Base-by-base conservation (phyloP, 35 echinoderm and acorn worm genomes). In the Anneissia japonica region DNA sequence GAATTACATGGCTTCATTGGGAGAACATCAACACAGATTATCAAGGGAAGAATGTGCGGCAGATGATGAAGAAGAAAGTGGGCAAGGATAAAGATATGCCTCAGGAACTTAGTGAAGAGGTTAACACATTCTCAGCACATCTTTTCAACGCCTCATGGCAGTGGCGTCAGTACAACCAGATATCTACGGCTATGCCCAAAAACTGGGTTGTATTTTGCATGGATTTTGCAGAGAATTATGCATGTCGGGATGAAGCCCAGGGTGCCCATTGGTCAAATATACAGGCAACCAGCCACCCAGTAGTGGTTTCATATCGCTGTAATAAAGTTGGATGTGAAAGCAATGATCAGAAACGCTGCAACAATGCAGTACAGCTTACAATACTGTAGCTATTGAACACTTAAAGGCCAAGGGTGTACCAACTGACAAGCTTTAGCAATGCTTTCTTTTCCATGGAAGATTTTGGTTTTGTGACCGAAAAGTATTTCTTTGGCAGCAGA, bases 401-500 rank as follows among this genome's bases (percentile, higher is more conserved):
- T 75, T 87, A 32, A 26, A 51, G 32, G 38, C 9, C 4, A 34
- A 46, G 32, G 40, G 75, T 32, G 45, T 87, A 43, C 38, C 30
- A 41, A 87, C 79, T 37, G 39, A 39, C 46, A 13, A 79, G 51
- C 37, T 93, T 93, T 37, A 16, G 6, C 3, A 83, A 91, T 81
- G 77, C 72, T 32, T 85, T 40, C 23, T 46, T 72, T 56, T 32
- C 38, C 9, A 31, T 26, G 12, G 34, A 88, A n/a, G 91, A 93
- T 29, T 80, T 89, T 39, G 80, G 85, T 17, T 82, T 88, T 46
- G 23, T 34, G 19, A 76, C 38, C 55, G 91, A 93, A 45, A 88
- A 85, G 33, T 82, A 93, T 38, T 93, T 89, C 81, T 93, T 93
- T 45, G 83, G 91, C 14, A 85, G 77, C 31, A 73, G 91, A 0